phyloP scores from a whole-genome alignment of 1,140 invertebrate genomes.

The Drosophila carrolli region DNA sequence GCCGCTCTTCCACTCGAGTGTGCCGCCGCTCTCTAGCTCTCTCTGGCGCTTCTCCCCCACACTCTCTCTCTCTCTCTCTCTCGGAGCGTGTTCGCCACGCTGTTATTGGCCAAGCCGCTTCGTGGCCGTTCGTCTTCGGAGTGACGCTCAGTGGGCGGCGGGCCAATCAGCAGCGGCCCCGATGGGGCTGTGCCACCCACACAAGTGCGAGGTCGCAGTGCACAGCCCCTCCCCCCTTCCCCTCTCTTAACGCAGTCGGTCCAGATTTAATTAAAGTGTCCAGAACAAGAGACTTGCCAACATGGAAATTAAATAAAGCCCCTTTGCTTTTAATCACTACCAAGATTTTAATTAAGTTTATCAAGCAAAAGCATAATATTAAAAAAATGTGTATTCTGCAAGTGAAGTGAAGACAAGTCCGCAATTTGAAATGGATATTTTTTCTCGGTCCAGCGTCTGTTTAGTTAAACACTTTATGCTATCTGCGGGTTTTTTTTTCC shows the following conservation, averaged over 20 bases:
- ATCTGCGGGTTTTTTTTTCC: no score
- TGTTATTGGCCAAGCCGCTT: slow-evolving; percentile 12
- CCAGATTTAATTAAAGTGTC: not conserved
- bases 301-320: not conserved
- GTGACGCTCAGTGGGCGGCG: slow-evolving; percentile 1
- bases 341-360: not conserved
- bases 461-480: no score
- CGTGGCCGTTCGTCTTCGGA: slow-evolving; percentile 24
- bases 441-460: no score
- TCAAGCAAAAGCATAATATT: not conserved
- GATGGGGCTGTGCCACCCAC: not conserved
- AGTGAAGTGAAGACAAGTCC: no score
- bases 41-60: not conserved
- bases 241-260: not conserved
- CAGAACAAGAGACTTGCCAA: not conserved
- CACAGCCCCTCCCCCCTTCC: not conserved
- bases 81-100: not conserved
- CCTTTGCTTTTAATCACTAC: not conserved
- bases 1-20: slow-evolving; percentile 24
- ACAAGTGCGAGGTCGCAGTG: not conserved
- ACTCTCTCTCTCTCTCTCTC: not conserved
- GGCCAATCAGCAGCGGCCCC: slow-evolving; percentile 4
- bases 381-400: no score
- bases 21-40: not conserved
- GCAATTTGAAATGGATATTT: no score